Conservation (phyloP, 2,113 vertebrate species). For the Nibea albiflora region DNA sequence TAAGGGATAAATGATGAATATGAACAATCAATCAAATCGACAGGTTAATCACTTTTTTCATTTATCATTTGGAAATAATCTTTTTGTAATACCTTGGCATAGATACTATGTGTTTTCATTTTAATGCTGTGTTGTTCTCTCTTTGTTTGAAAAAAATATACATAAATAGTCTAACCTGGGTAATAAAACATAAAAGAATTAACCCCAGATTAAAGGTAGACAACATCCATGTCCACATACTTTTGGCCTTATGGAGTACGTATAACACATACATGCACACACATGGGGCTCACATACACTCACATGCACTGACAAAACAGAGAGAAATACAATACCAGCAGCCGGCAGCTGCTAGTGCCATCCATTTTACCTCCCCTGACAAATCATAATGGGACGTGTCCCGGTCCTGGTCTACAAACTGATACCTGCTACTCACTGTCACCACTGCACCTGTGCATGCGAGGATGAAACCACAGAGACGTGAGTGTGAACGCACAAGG, state of each 20-base stretch:
- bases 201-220: background rate
- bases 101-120: background rate
- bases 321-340: background rate
- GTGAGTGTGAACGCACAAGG: slow-evolving; percentile 26
- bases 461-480: slow-evolving; percentile 28
- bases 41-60: background rate
- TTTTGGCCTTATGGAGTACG: background rate
- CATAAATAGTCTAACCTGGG: background rate
- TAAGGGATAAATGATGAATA: background rate
- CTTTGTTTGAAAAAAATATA: background rate
- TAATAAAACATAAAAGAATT: background rate
- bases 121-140: background rate
- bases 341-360: background rate
- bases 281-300: background rate
- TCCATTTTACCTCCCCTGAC: slow-evolving; percentile 18
- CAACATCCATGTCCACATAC: background rate
- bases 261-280: background rate
- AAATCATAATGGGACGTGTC: background rate
- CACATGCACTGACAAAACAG: background rate
- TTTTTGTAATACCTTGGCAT: background rate
- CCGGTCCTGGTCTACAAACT: slow-evolving; percentile 47
- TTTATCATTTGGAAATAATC: background rate
- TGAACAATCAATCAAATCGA: background rate
- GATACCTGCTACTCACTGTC: slow-evolving; percentile 53
- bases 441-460: slow-evolving; percentile 27